These are phyloP conservation scores for Cyanistes caeruleus DNA, from an alignment of 2,113 vertebrate genomes.

Conservation along the genomic window DNA sequence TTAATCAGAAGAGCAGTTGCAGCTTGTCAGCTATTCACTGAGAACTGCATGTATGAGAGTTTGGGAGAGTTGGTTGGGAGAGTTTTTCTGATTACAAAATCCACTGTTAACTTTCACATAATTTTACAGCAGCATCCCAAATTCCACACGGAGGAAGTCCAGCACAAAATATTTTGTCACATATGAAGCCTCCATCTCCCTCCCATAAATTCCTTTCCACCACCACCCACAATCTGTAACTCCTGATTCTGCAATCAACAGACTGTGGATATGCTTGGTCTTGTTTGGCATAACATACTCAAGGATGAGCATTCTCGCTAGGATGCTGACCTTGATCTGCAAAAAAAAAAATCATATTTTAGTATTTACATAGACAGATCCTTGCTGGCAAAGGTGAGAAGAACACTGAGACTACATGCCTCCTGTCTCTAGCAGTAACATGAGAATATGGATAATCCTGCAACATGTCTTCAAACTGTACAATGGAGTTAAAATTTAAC, in stretches of 20 bases:
- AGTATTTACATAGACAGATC: not conserved
- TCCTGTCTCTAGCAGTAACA: not conserved
- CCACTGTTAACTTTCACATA: not conserved
- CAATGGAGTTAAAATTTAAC: not conserved
- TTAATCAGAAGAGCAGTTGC: not conserved
- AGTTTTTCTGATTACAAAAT: not conserved
- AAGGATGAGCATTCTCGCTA: not conserved
- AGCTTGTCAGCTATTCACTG: not conserved
- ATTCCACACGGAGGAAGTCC: not conserved
- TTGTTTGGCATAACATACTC: not conserved
- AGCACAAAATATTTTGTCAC: not conserved
- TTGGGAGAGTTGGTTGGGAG: not conserved
- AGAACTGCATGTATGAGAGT: not conserved
- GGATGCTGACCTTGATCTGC: not conserved
- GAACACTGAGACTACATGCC: not conserved
- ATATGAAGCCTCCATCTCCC: not conserved
- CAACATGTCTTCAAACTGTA: not conserved
- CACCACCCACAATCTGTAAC: not conserved
- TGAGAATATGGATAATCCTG: not conserved
- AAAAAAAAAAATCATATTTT: not conserved
- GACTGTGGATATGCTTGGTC: not conserved
- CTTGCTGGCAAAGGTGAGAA: not conserved
- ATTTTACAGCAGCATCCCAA: not conserved
- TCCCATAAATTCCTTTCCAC: not conserved
- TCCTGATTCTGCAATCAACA: not conserved